Base-by-base conservation (phyloP, 2,888 invertebrate genomes). In the Fissipunctia ypsillon region DNA sequence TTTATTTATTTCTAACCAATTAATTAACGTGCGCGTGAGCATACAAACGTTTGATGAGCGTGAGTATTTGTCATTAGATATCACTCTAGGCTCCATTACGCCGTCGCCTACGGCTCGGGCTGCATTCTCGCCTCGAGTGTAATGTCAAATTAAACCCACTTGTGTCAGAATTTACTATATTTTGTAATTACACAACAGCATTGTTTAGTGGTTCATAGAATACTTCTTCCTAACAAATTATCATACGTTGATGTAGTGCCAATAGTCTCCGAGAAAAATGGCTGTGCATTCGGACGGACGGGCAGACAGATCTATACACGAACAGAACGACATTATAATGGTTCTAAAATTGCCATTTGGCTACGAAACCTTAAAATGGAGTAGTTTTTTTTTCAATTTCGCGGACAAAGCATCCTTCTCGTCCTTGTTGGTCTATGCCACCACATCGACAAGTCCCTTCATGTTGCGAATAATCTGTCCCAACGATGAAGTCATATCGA, bases 391-490 rank as follows among this genome's bases (percentile, higher is more conserved):
- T 31, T 57, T 22, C 2, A 9, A 56, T 22, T 25, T 16, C 0
- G 3, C 16, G 5, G n/a, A 25, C 16, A 38, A 10, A 10, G 0
- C 38, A 16, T 60, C 16, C 16, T 38, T 59, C 35, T 9, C 14
- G 2, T 28, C 14, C 14, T 63, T 22, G 14, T 63, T 31, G 3
- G 19, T 31, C 25, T 5, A 9, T 22, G 12, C 7, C 4, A 45
- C 4, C 25, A 48, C 22, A 48, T 31, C 16, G 25, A 31, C 3
- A 38, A 77, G 16, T n/a, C 10, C 19, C 3, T 38, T n/a, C 14
- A 43, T 25, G 31, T 60, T n/a, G 28, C n/a, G 28, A 52, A 76
- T 35, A 52, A 31, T 45, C 22, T 45, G 19, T 76, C 38, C 19
- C 38, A 9, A 38, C 38, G 5, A 38, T 7, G 38, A 38, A 38